These are phyloP conservation scores for Sarcophaga bullata DNA, from an alignment of 1,140 invertebrate genomes.

Conservation along the genomic window DNA sequence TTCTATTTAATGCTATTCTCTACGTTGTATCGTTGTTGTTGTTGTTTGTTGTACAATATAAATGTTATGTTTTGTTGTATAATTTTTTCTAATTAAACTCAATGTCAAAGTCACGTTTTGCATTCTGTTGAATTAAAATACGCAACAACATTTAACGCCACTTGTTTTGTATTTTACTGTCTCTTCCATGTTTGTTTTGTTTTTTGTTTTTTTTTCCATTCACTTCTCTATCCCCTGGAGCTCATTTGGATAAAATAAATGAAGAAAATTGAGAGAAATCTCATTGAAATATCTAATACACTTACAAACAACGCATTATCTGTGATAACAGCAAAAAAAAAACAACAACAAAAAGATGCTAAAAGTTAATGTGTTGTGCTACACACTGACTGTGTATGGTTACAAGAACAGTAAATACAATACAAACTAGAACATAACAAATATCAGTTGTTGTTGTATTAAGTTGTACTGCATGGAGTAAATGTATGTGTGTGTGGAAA, in stretches of 20 bases:
- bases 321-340: too few species aligned
- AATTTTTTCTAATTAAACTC: conserved; percentile 21
- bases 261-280: background rate
- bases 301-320: background rate
- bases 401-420: background rate
- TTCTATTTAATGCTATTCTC: too few species aligned
- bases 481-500: background rate
- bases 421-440: background rate
- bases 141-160: background rate
- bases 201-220: background rate
- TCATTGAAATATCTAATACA: conserved; percentile 26
- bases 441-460: background rate
- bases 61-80: too few species aligned
- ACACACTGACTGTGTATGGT: background rate
- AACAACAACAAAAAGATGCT: conserved; percentile 14
- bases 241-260: background rate
- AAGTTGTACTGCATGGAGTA: too few species aligned
- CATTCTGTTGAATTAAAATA: background rate
- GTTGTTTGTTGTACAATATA: too few species aligned
- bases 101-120: conserved; percentile 32
- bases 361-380: conserved; percentile 15
- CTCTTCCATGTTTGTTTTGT: background rate
- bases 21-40: too few species aligned
- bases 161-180: background rate
- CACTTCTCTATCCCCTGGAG: too few species aligned